These are phyloP conservation scores for Setipinna tenuifilis DNA, from an alignment of 2,797 vertebrate species.

Conservation along the genomic window DNA sequence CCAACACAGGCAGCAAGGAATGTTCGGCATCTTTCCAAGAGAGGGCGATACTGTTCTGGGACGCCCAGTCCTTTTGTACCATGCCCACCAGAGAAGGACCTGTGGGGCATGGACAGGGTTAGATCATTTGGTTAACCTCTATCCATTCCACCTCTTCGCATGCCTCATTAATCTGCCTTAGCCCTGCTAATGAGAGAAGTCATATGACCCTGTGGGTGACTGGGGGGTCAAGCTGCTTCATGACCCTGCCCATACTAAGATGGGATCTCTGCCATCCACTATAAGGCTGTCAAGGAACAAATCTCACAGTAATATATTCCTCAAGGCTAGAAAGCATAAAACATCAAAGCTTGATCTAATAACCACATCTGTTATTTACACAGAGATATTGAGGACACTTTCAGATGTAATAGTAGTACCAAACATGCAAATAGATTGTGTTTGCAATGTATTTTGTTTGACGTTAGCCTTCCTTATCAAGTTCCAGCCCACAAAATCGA, in stretches of 20 bases:
- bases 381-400: neutral
- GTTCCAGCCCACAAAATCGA: neutral
- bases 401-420: neutral
- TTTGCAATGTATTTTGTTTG: neutral
- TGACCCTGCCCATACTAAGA: neutral
- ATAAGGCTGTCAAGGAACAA: neutral
- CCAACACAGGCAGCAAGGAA: constrained; percentile 86
- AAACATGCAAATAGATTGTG: constrained; percentile 7
- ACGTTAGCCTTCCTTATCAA: neutral
- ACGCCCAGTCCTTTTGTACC: constrained; percentile 94
- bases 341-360: constrained; percentile 9
- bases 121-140: neutral
- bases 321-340: neutral
- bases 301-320: neutral
- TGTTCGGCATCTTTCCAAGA: constrained; percentile 95
- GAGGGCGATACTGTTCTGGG: constrained; percentile 95
- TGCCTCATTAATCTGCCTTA: constrained; percentile 12
- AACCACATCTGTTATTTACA: neutral
- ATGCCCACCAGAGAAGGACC: constrained; percentile 93
- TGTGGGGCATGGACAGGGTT: constrained; percentile 62
- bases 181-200: constrained; percentile 6
- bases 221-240: neutral
- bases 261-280: neutral
- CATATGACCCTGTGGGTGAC: neutral
- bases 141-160: neutral